These are phyloP conservation scores for Tromatobia lineatoria DNA, from an alignment of 2,888 invertebrate species.

Conservation along the genomic window DNA sequence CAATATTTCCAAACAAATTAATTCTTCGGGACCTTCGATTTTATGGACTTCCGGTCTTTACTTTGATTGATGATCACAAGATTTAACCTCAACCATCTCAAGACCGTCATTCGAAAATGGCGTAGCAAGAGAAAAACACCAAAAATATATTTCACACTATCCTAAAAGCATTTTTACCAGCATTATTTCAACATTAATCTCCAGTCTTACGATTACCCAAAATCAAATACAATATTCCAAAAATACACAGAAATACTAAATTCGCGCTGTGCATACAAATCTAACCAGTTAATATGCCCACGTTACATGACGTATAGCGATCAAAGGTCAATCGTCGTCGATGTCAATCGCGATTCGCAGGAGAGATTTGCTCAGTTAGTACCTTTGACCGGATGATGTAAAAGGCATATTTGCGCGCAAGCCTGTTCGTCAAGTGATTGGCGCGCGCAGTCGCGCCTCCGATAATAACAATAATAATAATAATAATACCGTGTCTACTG, in stretches of 20 bases:
- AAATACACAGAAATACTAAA: neutral
- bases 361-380: constrained; percentile 4
- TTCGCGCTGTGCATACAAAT: constrained; percentile 14
- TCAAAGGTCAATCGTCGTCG: constrained; percentile 64
- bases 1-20: too few relatives aligned
- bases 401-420: constrained; percentile 14
- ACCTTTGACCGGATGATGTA: constrained; percentile 36
- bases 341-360: constrained; percentile 33
- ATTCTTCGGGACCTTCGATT: too few relatives aligned
- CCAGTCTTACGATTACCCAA: neutral
- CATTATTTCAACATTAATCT: neutral
- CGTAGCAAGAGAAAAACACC: too few relatives aligned
- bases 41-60: too few relatives aligned
- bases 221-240: neutral
- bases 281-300: constrained; percentile 33
- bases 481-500: constrained; percentile 6
- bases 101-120: too few relatives aligned
- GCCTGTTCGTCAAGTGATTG: constrained; percentile 6
- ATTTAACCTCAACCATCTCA: too few relatives aligned
- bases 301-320: constrained; percentile 28
- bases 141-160: too few relatives aligned
- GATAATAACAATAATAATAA: constrained; percentile 13
- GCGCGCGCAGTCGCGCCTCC: constrained; percentile 37
- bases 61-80: too few relatives aligned
- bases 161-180: too few relatives aligned